phyloP scores from a whole-genome alignment of 2,797 vertebrate species.

The Tragopan temminckii region DNA sequence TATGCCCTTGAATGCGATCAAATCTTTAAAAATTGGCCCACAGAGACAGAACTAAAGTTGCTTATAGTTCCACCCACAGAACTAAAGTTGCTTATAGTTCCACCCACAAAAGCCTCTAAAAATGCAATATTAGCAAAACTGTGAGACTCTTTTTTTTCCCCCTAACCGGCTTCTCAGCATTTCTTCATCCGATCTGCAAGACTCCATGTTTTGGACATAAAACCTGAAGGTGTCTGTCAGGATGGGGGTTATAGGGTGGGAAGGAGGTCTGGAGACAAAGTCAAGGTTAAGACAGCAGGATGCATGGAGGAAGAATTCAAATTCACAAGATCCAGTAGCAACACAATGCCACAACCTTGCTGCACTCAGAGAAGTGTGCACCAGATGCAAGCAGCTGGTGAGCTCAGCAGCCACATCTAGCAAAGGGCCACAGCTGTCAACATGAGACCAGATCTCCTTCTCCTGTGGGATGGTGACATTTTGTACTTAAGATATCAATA shows the following conservation, averaged over 20 bases:
- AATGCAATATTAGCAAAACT: neutral
- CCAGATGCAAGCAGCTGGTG: neutral
- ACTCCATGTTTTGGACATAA: neutral
- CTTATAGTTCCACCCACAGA: neutral
- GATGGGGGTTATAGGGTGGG: neutral
- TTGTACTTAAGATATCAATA: neutral
- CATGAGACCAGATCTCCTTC: neutral
- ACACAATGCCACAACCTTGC: accelerated
- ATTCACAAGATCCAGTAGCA: neutral
- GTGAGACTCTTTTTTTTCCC: neutral
- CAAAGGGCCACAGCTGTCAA: accelerated
- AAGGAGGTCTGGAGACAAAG: neutral
- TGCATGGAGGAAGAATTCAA: neutral
- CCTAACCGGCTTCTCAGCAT: neutral
- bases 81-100: neutral
- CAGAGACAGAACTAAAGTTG: accelerated
- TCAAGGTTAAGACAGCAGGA: neutral
- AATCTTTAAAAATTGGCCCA: neutral
- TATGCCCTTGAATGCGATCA: neutral
- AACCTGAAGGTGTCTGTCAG: neutral
- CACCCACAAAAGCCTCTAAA: neutral
- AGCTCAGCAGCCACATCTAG: neutral
- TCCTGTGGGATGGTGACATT: neutral
- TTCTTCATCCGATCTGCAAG: neutral
- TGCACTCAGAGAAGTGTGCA: neutral